phyloP scores from a whole-genome alignment of 2,888 invertebrate species.

The Plagodis dolabraria region DNA sequence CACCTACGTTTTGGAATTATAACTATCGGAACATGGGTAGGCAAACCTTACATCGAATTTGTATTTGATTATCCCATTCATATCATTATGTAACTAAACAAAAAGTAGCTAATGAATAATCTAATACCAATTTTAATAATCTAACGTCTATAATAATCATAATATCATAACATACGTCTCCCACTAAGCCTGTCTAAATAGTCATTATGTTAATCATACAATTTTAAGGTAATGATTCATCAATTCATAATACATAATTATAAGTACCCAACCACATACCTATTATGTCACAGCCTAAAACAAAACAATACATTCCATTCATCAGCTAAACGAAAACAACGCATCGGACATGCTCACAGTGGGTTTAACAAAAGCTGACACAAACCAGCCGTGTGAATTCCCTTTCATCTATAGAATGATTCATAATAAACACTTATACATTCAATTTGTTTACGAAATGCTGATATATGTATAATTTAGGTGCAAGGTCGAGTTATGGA shows the following conservation, averaged over 20 bases:
- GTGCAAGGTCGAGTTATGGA: slow-evolving; percentile 18
- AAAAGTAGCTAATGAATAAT: no score
- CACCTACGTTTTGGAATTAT: no score
- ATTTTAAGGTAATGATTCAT: neutral
- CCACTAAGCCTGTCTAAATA: neutral
- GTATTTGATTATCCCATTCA: no score
- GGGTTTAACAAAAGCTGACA: slow-evolving; percentile 28
- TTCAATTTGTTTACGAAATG: slow-evolving; percentile 23
- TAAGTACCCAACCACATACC: neutral
- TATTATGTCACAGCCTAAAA: neutral
- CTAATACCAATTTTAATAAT: no score
- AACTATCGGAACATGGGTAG: no score
- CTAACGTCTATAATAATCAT: no score
- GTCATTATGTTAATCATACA: neutral
- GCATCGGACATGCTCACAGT: slow-evolving; percentile 10
- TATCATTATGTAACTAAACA: no score
- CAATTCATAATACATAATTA: slow-evolving; percentile 8
- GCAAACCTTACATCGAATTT: no score
- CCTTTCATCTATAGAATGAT: slow-evolving; percentile 23
- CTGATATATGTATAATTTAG: slow-evolving; percentile 20
- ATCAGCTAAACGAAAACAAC: slow-evolving; percentile 22
- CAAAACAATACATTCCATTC: slow-evolving; percentile 24
- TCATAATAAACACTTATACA: slow-evolving; percentile 15
- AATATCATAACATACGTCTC: no score
- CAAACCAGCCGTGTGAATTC: slow-evolving; percentile 24